phyloP scores from a whole-genome alignment of 2,113 vertebrate species.

The Heterotis niloticus region DNA sequence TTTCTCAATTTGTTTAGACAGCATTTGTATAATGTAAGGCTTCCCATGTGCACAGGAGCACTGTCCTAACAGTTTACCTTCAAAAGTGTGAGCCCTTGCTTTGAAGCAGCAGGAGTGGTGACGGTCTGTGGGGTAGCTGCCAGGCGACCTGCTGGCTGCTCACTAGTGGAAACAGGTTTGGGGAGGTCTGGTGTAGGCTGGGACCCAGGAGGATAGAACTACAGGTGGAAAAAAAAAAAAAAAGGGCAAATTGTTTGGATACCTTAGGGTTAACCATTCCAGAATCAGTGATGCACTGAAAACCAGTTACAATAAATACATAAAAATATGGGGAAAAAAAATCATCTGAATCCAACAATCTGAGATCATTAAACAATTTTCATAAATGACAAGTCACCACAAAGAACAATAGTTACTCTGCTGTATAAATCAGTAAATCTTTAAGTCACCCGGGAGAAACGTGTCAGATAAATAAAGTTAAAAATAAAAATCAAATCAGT shows the following conservation, averaged over 20 bases:
- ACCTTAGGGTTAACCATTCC: too few relatives aligned
- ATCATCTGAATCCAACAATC: too few relatives aligned
- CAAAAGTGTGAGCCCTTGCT: conserved; percentile 78
- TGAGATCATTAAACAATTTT: too few relatives aligned
- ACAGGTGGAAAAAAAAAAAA: conserved; percentile 8
- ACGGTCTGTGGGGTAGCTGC: conserved; percentile 52
- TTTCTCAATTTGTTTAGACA: background rate
- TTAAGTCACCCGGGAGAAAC: background rate
- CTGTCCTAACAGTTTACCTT: conserved; percentile 67
- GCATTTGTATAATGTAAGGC: background rate
- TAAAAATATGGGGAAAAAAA: too few relatives aligned
- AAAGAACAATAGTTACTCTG: background rate
- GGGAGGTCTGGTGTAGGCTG: conserved; percentile 70
- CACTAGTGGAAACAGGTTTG: conserved; percentile 63
- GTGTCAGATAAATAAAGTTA: background rate
- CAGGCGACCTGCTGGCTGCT: conserved; percentile 54
- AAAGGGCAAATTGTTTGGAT: too few relatives aligned
- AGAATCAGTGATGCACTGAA: too few relatives aligned
- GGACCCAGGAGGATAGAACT: conserved; percentile 70
- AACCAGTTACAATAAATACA: conserved; percentile 26
- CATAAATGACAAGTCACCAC: too few relatives aligned
- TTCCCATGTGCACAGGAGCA: background rate
- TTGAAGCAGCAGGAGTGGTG: conserved; percentile 61
- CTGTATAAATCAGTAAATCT: background rate
- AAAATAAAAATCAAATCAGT: background rate